These are phyloP conservation scores for Alviniconcha strummeri DNA, from an alignment of 2,888 invertebrate species.

Conservation along the genomic window DNA sequence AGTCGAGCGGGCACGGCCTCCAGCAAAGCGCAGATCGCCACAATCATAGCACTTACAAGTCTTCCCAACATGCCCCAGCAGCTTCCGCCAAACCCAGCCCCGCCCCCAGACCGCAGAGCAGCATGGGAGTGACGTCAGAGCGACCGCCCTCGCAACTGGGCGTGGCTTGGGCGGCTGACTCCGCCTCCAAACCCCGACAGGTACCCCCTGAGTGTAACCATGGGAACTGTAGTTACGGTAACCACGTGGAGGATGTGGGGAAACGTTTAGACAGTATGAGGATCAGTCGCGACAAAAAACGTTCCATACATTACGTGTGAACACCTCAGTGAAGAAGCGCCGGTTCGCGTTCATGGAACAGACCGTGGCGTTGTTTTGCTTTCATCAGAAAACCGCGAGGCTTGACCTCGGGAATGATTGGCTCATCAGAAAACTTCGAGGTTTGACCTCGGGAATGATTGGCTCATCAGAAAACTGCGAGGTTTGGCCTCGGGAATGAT, in stretches of 20 bases:
- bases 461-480: no score
- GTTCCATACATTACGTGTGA: conserved; percentile 18
- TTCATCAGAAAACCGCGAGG: no score
- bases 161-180: conserved; percentile 34
- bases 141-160: conserved; percentile 41
- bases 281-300: background rate
- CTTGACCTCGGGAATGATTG: no score
- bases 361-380: no score
- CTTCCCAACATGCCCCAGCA: conserved; percentile 11
- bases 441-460: no score
- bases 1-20: background rate
- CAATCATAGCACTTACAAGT: background rate
- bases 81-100: conserved; percentile 16
- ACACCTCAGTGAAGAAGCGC: background rate
- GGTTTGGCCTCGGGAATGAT: no score
- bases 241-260: background rate
- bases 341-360: no score
- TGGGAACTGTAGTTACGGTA: background rate
- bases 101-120: conserved; percentile 33
- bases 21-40: background rate
- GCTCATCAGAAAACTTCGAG: no score
- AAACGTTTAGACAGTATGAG: background rate
- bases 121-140: conserved; percentile 35
- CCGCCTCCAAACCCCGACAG: conserved; percentile 16
- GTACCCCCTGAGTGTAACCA: conserved; percentile 24